These are phyloP conservation scores for Lasioglossum pauxillum DNA, from an alignment of 2,888 invertebrate species.

Conservation along the genomic window DNA sequence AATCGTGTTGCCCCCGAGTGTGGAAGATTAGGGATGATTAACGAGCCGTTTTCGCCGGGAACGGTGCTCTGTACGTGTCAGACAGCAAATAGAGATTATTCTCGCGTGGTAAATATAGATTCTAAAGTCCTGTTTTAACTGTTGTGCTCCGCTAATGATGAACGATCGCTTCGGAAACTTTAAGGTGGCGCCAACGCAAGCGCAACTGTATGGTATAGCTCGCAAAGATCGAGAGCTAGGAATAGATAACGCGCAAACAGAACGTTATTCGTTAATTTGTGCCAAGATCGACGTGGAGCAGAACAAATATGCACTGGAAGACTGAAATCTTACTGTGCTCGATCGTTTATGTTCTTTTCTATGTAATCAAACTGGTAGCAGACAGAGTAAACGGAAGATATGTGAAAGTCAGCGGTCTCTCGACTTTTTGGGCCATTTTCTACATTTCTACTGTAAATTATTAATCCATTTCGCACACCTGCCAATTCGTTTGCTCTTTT, in stretches of 20 bases:
- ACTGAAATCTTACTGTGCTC: background rate
- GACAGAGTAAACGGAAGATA: background rate
- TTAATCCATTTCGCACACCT: background rate
- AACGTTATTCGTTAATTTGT: background rate
- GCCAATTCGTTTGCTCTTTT: background rate
- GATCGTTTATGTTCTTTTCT: background rate
- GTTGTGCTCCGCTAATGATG: background rate
- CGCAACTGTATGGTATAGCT: background rate
- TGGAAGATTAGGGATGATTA: background rate
- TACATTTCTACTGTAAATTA: background rate
- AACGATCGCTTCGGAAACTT: background rate
- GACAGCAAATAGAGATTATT: background rate
- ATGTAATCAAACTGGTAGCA: background rate
- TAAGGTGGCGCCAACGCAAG: background rate
- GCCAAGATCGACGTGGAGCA: background rate
- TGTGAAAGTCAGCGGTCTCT: background rate
- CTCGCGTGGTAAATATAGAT: background rate
- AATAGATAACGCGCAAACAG: background rate
- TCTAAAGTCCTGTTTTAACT: background rate
- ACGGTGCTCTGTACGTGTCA: slow-evolving; percentile 2
- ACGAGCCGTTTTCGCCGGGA: background rate
- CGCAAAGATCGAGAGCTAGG: background rate
- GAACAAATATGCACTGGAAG: background rate
- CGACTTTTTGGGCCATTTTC: background rate
- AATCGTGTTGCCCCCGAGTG: background rate